Percentiles rank a stretch among this genome's conserved stretches.
These are phyloP conservation scores for Zaprionus obscuricornis DNA, from an alignment of 2,888 invertebrate genomes.

Conservation along the genomic window DNA sequence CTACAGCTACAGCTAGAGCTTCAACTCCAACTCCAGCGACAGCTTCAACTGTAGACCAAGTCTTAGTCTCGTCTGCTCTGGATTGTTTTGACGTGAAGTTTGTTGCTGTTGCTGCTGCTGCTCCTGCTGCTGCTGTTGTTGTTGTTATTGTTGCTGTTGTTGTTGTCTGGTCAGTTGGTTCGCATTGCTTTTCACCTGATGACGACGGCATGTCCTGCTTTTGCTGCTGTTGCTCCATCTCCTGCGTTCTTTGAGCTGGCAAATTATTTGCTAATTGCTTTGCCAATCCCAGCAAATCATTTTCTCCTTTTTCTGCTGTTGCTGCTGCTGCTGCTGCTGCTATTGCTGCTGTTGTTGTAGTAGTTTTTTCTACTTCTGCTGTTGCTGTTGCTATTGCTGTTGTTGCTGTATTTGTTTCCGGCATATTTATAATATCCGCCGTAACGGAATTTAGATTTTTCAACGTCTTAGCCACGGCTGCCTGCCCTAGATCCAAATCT, in stretches of 20 bases:
- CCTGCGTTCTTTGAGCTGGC: slow-evolving; percentile 47
- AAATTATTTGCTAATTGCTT: slow-evolving; percentile 74
- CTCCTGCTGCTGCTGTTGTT: slow-evolving; percentile 32
- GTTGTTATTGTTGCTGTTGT: slow-evolving; percentile 22
- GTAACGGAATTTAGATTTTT: slow-evolving; percentile 69
- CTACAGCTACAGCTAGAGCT: slow-evolving; percentile 18
- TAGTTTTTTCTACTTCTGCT: slow-evolving; percentile 20
- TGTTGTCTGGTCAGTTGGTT: slow-evolving; percentile 53
- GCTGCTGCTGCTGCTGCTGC: slow-evolving; percentile 12
- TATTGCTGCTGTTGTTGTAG: slow-evolving; percentile 24
- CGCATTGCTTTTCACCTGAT: slow-evolving; percentile 64
- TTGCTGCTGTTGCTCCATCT: slow-evolving; percentile 16
- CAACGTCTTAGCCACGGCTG: slow-evolving; percentile 55
- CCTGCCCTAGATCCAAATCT: slow-evolving; percentile 20
- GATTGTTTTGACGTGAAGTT: slow-evolving; percentile 67
- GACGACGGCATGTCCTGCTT: slow-evolving; percentile 20
- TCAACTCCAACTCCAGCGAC: slow-evolving; percentile 1
- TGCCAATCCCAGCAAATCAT: slow-evolving; percentile 42
- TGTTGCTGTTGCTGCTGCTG: slow-evolving; percentile 22
- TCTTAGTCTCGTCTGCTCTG: slow-evolving; percentile 24
- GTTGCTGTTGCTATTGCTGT: slow-evolving; percentile 19
- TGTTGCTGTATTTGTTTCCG: slow-evolving; percentile 49
- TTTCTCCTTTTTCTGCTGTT: slow-evolving; percentile 26
- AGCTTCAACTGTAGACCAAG: slow-evolving; percentile 1
- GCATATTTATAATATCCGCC: slow-evolving; percentile 74